phyloP scores from a whole-genome alignment of 2,888 invertebrate genomes.

The Dorcus hopei region DNA sequence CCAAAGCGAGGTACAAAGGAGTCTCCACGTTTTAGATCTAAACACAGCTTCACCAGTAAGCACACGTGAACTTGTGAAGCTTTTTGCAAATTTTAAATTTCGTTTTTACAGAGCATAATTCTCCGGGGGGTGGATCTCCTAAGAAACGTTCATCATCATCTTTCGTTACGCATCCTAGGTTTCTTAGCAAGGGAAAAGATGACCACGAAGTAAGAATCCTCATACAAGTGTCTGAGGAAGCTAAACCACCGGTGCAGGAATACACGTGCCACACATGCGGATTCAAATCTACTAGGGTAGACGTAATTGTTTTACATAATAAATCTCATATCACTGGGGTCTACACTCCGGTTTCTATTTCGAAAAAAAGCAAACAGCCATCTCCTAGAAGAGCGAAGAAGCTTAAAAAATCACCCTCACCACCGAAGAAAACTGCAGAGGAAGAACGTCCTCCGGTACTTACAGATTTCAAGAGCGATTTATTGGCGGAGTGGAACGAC shows the following conservation, averaged over 20 bases:
- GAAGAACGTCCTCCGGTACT: conserved; percentile 17
- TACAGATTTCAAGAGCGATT: conserved; percentile 63
- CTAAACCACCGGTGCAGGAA: conserved; percentile 17
- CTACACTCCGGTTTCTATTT: conserved; percentile 17
- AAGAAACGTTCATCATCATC: conserved; percentile 23
- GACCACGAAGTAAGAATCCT: conserved; percentile 64
- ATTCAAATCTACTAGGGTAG: conserved; percentile 66
- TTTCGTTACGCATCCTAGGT: conserved; percentile 52
- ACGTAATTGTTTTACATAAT: conserved; percentile 70
- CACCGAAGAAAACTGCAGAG: conserved; percentile 12
- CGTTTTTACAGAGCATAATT: too few relatives aligned
- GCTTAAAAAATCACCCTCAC: conserved; percentile 6
- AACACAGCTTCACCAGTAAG: conserved; percentile 7
- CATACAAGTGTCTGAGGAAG: conserved; percentile 52
- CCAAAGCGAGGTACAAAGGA: conserved; percentile 45
- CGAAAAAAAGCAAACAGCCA: conserved; percentile 32
- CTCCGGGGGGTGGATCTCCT: too few relatives aligned
- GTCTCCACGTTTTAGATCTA: conserved; percentile 3
- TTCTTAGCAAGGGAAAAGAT: conserved; percentile 41
- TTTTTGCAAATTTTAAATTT: neutral
- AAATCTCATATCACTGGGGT: conserved; percentile 63
- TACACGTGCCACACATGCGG: conserved; percentile 31
- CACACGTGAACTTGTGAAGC: neutral
- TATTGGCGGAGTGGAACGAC: conserved; percentile 78
- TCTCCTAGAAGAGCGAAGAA: conserved; percentile 25